phyloP scores from a whole-genome alignment of 2,888 invertebrate species.

The Machimus rusticus region DNA sequence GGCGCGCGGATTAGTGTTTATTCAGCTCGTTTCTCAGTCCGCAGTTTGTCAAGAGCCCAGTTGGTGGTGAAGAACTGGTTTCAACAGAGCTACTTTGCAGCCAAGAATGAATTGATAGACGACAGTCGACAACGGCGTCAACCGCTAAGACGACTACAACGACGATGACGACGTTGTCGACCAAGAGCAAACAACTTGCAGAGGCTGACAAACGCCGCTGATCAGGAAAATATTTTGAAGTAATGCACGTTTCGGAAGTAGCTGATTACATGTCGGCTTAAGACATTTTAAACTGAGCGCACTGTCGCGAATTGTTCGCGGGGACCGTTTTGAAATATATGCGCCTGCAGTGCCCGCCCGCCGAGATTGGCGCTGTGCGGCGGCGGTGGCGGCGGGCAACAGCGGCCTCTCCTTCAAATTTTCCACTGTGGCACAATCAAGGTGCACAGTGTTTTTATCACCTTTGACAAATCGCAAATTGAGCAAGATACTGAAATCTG shows the following conservation, averaged over 20 bases:
- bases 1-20: not conserved
- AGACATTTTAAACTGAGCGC: slow-evolving; percentile 7
- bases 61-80: slow-evolving; percentile 11
- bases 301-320: not conserved
- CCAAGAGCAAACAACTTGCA: not conserved
- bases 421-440: not conserved
- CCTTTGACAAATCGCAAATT: slow-evolving; percentile 28
- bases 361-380: not conserved
- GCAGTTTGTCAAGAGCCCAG: slow-evolving; percentile 17
- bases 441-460: slow-evolving; percentile 11
- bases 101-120: slow-evolving; percentile 11
- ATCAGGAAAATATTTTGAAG: slow-evolving; percentile 19
- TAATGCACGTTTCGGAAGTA: slow-evolving; percentile 26
- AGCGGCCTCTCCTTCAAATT: slow-evolving; percentile 11
- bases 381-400: not conserved
- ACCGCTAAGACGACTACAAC: not conserved
- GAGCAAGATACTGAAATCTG: slow-evolving; percentile 16
- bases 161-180: not conserved
- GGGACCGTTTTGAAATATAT: slow-evolving; percentile 12
- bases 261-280: slow-evolving; percentile 19
- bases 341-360: not conserved
- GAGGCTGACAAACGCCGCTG: slow-evolving; percentile 1
- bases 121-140: not conserved
- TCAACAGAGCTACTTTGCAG: not conserved
- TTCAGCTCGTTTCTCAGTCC: not conserved